Evolutionary conservation across 2,797 vertebrate genomes (phyloP), one percentile per base, ranked within the genome.

Genomic region (Urosaurus nigricauda): DNA sequence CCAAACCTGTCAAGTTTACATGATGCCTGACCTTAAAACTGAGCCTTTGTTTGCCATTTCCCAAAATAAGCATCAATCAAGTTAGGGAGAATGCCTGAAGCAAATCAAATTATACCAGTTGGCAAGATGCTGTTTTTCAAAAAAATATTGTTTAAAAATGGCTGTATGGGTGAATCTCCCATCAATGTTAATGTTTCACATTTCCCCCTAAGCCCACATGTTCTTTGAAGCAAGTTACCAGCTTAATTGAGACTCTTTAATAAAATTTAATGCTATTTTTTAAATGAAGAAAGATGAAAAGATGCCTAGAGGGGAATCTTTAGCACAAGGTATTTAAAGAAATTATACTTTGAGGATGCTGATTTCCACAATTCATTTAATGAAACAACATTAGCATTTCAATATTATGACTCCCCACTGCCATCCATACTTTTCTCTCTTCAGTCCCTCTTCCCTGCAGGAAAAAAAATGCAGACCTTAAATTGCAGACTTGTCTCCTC

Each of bases 321-420:
- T 68, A 95, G 89, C 86, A 90, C 89, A 94, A 96, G 90, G 92
- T 96, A 96, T 96, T 96, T 96, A 94, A 95, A 95, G 89, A 96
- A 96, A 97, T 95, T 94, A 92, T 96, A 96, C 94, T 95, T 94
- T 93, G 93, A 94, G 92, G 93, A 93, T 94, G 90, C 92, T 2
- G 83, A 96, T 97, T 89, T 94, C 77, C 89, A 95, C 94, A 96
- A 96, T 95, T 96, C 93, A 95, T 95, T 95, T 95, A 96, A 94
- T 92, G 95, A 95, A 96, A 96, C 91, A 94, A 95, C 93, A 96
- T 96, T 95, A 96, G 86, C 94, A 93, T 96, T 95, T 97, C 88
- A 96, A 87, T 96, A 86, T 92, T 89, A 92, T 91, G 90, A 83
- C 84, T 93, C 75, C 88, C 0, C 3, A 79, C 83, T 88, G 40